These are phyloP conservation scores for Coturnix japonica DNA, from an alignment of 2,113 vertebrate genomes.

Conservation along the genomic window DNA sequence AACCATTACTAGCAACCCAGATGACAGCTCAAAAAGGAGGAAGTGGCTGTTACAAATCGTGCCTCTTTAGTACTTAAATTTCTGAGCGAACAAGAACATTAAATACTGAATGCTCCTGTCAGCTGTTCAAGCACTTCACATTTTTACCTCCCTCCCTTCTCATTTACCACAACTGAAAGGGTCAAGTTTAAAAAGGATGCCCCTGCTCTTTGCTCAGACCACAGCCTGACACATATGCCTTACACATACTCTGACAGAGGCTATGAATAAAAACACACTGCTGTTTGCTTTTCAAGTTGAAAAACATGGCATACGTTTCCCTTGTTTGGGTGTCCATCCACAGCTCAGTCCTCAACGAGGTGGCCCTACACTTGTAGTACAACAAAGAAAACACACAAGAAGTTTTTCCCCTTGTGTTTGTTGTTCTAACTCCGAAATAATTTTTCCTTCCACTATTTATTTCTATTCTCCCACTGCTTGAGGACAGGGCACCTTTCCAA, in stretches of 20 bases:
- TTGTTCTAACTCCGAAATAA: background rate
- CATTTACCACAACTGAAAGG: background rate
- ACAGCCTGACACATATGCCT: background rate
- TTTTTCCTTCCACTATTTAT: background rate
- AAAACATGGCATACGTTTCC: fast-evolving
- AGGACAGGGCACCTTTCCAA: background rate
- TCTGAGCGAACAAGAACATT: background rate
- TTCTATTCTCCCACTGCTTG: background rate
- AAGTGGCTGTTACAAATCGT: background rate
- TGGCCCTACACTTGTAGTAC: fast-evolving
- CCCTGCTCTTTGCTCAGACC: fast-evolving
- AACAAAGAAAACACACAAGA: fast-evolving
- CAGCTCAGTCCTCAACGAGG: background rate
- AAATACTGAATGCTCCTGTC: background rate
- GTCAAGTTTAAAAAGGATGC: background rate
- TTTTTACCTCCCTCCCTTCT: background rate
- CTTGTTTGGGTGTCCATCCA: background rate
- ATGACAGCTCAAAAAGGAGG: background rate
- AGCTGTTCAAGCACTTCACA: background rate
- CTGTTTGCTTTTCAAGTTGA: background rate
- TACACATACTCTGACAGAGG: fast-evolving
- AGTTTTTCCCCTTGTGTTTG: background rate
- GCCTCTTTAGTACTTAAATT: background rate
- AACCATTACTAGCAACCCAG: background rate
- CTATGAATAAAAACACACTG: background rate